A percentile compares a stretch with the other conserved stretches of the same genome.
Conservation (phyloP, 92 coral and sea anemone species). For the Porites rus region DNA sequence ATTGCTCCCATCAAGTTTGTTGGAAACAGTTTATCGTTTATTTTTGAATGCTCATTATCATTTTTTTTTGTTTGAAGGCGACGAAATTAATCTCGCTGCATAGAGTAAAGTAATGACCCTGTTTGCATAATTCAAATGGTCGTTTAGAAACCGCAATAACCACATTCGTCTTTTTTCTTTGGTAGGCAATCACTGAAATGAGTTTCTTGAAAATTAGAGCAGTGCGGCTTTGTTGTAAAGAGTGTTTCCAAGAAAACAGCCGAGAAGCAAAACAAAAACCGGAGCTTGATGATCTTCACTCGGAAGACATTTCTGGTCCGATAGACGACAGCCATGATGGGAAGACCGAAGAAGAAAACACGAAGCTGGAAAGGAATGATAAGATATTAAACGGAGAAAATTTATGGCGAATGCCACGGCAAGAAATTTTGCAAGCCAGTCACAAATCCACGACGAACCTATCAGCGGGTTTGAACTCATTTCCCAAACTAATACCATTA, state of each 20-base stretch:
- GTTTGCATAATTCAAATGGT: not conserved
- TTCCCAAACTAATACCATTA: not conserved
- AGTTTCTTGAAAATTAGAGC: slow-evolving; percentile 25
- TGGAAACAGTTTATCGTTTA: not conserved
- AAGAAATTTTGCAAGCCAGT: not conserved
- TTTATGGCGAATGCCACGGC: slow-evolving; percentile 23
- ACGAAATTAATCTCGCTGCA: not conserved
- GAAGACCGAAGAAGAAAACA: not conserved
- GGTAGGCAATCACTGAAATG: slow-evolving; percentile 5
- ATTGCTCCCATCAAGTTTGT: not conserved
- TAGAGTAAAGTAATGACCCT: not conserved
- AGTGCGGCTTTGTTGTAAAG: not conserved
- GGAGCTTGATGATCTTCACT: not conserved
- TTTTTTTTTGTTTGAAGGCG: not conserved
- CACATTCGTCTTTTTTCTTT: slow-evolving; percentile 2
- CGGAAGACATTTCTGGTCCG: not conserved
- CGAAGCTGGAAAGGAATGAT: not conserved
- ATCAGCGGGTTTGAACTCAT: not conserved
- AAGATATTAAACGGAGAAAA: not conserved
- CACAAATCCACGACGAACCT: not conserved
- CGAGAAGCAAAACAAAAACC: not conserved
- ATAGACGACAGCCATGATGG: not conserved
- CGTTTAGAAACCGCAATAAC: slow-evolving; percentile 15
- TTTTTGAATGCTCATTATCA: not conserved
- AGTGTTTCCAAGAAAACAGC: not conserved